Conservation (phyloP, 2,888 invertebrate genomes). For the Eueremaeus valkanovi region DNA sequence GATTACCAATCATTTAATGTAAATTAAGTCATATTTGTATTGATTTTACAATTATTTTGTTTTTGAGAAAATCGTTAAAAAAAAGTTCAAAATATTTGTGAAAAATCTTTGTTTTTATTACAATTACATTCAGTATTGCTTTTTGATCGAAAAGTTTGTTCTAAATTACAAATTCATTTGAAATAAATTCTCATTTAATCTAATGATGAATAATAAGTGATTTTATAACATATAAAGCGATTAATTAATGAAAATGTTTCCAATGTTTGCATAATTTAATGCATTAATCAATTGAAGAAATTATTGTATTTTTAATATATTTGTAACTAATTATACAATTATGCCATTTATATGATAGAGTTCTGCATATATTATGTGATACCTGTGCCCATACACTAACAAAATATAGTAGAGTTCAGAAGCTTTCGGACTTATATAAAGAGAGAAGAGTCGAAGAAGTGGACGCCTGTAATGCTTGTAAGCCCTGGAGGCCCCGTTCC, state of each 20-base stretch:
- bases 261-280: constrained; percentile 17
- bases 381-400: constrained; percentile 25
- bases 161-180: not conserved
- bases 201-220: not conserved
- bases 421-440: constrained; percentile 20
- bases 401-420: constrained; percentile 18
- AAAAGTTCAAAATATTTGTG: too few relatives aligned
- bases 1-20: not conserved
- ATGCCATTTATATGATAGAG: too few relatives aligned
- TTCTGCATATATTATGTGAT: not conserved
- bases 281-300: constrained; percentile 1
- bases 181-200: not conserved
- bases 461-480: constrained; percentile 5
- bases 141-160: constrained; percentile 9
- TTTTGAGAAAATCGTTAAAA: too few relatives aligned
- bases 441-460: constrained; percentile 3
- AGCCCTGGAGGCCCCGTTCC: constrained; percentile 38
- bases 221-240: constrained; percentile 11
- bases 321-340: too few relatives aligned
- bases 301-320: too few relatives aligned
- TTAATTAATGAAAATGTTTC: not conserved
- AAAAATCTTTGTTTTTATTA: too few relatives aligned
- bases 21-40: not conserved
- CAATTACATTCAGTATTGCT: constrained; percentile 16
- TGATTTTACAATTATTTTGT: not conserved